A percentile compares a stretch with the other conserved stretches of the same genome.
Conservation (phyloP, 92 coral and sea anemone species). For the Parazoanthus darwini region DNA sequence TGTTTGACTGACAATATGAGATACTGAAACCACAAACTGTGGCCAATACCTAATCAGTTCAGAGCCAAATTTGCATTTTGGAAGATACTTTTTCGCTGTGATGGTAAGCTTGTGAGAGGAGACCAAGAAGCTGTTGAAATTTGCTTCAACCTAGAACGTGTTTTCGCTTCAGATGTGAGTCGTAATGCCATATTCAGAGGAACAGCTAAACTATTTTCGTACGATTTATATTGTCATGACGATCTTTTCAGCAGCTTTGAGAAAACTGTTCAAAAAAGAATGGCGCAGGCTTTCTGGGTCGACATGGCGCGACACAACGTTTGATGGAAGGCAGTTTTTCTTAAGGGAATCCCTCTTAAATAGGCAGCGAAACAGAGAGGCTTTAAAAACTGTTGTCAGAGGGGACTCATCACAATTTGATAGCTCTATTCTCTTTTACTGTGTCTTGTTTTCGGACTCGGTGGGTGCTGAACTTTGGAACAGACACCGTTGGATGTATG, state of each 20-base stretch:
- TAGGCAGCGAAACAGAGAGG: slow-evolving; percentile 35
- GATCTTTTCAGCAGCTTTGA: slow-evolving; percentile 34
- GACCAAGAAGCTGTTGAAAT: neutral
- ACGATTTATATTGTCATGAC: slow-evolving; percentile 43
- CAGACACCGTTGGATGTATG: neutral
- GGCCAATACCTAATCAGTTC: too few relatives aligned
- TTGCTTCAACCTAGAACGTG: neutral
- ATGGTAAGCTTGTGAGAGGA: neutral
- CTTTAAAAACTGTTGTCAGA: slow-evolving; percentile 3
- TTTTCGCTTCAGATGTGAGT: too few relatives aligned
- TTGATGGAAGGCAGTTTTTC: slow-evolving; percentile 38
- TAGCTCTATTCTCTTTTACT: slow-evolving; percentile 43
- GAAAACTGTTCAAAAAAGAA: slow-evolving; percentile 35
- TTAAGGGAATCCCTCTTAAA: slow-evolving; percentile 21
- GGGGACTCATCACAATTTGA: slow-evolving; percentile 43
- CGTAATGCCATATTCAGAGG: slow-evolving; percentile 36
- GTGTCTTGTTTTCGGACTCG: slow-evolving; percentile 29
- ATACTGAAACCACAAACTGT: neutral
- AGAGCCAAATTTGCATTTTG: neutral
- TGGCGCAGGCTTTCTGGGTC: neutral
- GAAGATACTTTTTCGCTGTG: neutral
- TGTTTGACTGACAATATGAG: neutral
- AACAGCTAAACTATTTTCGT: slow-evolving; percentile 51
- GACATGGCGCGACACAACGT: slow-evolving; percentile 33
- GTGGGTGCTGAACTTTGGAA: slow-evolving; percentile 24